phyloP scores from a whole-genome alignment of 2,113 vertebrate species.

The Syrrhaptes paradoxus region DNA sequence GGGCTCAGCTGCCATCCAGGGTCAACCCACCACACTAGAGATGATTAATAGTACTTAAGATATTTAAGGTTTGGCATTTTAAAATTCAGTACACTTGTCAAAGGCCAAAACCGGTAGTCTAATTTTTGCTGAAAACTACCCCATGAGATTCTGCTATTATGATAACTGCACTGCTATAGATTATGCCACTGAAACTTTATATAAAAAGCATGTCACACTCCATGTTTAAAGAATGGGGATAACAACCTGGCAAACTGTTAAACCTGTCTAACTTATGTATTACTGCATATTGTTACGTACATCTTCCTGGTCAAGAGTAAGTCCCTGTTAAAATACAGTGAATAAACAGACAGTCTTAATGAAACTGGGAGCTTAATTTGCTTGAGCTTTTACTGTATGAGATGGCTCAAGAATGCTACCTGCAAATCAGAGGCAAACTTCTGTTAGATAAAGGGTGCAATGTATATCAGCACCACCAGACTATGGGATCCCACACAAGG shows the following conservation, averaged over 20 bases:
- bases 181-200: not conserved
- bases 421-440: not conserved
- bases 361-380: not conserved
- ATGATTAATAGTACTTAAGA: not conserved
- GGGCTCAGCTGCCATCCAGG: not conserved
- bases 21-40: not conserved
- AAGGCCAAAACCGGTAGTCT: not conserved
- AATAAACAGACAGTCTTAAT: not conserved
- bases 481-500: accelerated
- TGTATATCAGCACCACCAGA: not conserved
- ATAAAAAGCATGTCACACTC: accelerated
- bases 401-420: not conserved
- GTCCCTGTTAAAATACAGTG: not conserved
- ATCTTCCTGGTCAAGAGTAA: not conserved
- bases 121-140: not conserved
- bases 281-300: accelerated
- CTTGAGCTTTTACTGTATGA: not conserved
- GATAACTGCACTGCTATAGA: not conserved
- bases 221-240: not conserved
- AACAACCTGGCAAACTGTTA: not conserved
- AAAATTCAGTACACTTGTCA: not conserved
- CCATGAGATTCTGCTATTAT: not conserved
- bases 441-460: not conserved
- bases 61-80: not conserved
- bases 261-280: not conserved